Percentiles rank a stretch among this genome's conserved stretches.
phyloP scores from a whole-genome alignment of 2,888 invertebrate species.

The Parnassius apollo region DNA sequence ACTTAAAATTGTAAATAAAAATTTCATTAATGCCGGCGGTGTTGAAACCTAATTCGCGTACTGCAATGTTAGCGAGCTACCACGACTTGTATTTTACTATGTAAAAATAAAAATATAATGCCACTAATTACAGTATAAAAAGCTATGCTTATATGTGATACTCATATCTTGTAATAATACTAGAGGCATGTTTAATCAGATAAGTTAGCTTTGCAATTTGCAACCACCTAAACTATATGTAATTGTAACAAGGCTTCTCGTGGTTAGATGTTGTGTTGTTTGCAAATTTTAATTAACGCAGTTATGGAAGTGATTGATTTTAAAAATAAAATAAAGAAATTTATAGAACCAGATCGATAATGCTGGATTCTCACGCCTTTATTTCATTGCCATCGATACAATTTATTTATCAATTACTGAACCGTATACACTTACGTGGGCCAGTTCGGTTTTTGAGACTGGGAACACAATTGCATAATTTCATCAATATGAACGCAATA shows the following conservation, averaged over 20 bases:
- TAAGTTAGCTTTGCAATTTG: constrained; percentile 18
- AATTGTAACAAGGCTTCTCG: constrained; percentile 14
- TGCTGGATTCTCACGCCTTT: constrained; percentile 37
- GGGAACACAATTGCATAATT: constrained; percentile 27
- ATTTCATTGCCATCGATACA: constrained; percentile 28
- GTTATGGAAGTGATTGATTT: constrained; percentile 13
- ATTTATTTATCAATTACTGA: constrained; percentile 31
- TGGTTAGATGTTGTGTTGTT: constrained; percentile 6
- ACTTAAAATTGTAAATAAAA: too few relatives aligned
- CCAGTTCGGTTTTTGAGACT: constrained; percentile 42
- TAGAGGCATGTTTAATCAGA: constrained; percentile 26
- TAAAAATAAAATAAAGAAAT: constrained; percentile 3
- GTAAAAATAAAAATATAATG: not conserved
- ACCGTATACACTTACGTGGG: constrained; percentile 46
- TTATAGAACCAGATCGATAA: constrained; percentile 23
- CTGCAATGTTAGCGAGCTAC: too few relatives aligned
- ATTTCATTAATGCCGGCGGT: too few relatives aligned
- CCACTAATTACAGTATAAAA: not conserved
- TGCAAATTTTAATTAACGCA: constrained; percentile 24
- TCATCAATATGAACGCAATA: constrained; percentile 26
- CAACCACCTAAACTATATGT: constrained; percentile 25
- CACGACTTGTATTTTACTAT: too few relatives aligned
- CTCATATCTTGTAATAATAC: constrained; percentile 11
- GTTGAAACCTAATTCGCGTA: too few relatives aligned
- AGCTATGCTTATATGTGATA: not conserved